Conservation (phyloP, 2,888 invertebrate genomes). For the Rhingia rostrata region DNA sequence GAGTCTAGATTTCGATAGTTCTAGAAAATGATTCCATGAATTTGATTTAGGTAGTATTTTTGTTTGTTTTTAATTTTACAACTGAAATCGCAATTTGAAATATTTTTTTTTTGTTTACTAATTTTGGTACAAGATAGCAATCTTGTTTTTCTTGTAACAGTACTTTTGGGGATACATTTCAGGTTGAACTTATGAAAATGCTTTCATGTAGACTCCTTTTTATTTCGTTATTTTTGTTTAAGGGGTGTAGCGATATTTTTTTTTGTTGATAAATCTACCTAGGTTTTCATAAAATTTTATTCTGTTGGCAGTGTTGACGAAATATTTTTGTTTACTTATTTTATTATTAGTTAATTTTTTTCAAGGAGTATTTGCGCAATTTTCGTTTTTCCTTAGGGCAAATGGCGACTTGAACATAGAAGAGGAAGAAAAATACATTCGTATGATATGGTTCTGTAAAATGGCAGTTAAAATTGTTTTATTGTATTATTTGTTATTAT, state of each 20-base stretch:
- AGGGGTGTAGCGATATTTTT: constrained; percentile 26
- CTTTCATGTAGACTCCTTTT: constrained; percentile 23
- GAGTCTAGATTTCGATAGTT: constrained; percentile 54
- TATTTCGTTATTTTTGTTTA: constrained; percentile 14
- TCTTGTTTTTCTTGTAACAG: constrained; percentile 32
- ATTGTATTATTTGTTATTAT: constrained; percentile 49
- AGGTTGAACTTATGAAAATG: constrained; percentile 48
- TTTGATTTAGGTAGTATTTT: constrained; percentile 12
- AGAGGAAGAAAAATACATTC: constrained; percentile 66
- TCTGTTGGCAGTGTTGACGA: constrained; percentile 73
- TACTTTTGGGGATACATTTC: constrained; percentile 24
- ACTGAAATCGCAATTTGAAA: constrained; percentile 34
- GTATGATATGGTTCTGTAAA: constrained; percentile 74
- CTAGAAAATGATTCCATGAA: constrained; percentile 34
- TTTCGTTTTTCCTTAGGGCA: constrained; percentile 41
- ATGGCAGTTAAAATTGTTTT: constrained; percentile 70
- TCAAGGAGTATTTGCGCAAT: constrained; percentile 48
- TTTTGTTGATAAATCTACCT: constrained; percentile 67
- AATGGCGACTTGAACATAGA: constrained; percentile 58
- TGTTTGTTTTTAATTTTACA: constrained; percentile 36
- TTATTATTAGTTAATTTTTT: constrained; percentile 36
- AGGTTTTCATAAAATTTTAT: constrained; percentile 64
- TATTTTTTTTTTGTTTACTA: constrained; percentile 27
- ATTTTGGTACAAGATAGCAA: constrained; percentile 38
- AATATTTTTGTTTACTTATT: constrained; percentile 45